phyloP scores from a whole-genome alignment of 2,888 invertebrate genomes.

The Encarsia formosa region DNA sequence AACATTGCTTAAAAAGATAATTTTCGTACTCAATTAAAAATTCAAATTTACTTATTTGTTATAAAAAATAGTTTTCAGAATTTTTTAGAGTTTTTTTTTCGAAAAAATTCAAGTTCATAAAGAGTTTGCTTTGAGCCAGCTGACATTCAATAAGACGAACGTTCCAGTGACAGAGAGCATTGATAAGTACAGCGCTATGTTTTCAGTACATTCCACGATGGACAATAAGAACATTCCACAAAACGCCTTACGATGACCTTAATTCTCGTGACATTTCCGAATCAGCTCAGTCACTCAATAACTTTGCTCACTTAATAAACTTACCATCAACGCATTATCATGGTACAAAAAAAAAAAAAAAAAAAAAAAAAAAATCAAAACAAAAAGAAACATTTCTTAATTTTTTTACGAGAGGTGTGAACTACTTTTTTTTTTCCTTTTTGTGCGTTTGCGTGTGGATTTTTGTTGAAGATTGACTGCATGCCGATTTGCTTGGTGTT shows the following conservation, averaged over 20 bases:
- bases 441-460: constrained; percentile 6
- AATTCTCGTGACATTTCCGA: too few species aligned
- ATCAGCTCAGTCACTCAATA: too few species aligned
- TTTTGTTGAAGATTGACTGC: constrained; percentile 6
- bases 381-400: not conserved
- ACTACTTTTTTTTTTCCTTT: constrained; percentile 17
- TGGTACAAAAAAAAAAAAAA: not conserved
- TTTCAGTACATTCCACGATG: constrained; percentile 28
- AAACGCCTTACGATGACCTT: not conserved
- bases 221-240: constrained; percentile 6
- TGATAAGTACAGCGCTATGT: constrained; percentile 32
- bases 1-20: too few species aligned
- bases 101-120: too few species aligned
- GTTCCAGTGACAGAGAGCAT: not conserved
- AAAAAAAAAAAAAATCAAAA: not conserved
- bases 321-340: too few species aligned
- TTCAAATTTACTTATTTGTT: too few species aligned
- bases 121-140: too few species aligned
- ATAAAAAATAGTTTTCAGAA: too few species aligned
- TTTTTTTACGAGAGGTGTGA: constrained; percentile 19
- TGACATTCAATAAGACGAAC: not conserved
- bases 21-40: too few species aligned
- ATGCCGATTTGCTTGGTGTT: constrained; percentile 5
- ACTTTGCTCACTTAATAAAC: too few species aligned
- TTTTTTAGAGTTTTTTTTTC: too few species aligned